A percentile compares a stretch with the other conserved stretches of the same genome.
These are phyloP conservation scores for Pseudococcus longispinus DNA, from an alignment of 2,888 invertebrate genomes.

Conservation along the genomic window DNA sequence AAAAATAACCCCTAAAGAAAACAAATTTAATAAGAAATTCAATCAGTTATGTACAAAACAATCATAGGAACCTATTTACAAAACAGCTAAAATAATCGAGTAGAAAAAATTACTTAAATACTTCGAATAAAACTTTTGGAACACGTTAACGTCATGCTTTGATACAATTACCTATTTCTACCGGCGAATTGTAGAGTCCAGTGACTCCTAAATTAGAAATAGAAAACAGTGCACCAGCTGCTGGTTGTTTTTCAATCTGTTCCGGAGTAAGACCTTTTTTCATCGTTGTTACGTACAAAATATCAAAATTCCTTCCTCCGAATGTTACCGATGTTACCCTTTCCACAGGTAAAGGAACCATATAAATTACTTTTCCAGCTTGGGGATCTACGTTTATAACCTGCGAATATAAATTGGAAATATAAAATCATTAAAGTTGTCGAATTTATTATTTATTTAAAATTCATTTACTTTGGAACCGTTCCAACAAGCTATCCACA, in stretches of 20 bases:
- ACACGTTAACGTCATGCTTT: not conserved
- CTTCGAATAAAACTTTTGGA: not conserved
- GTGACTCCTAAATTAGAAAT: conserved; percentile 64
- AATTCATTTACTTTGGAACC: conserved; percentile 59
- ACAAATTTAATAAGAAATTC: not conserved
- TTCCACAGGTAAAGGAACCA: conserved; percentile 69
- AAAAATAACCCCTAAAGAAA: not conserved
- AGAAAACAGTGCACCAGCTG: conserved; percentile 66
- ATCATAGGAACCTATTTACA: not conserved
- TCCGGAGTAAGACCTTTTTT: conserved; percentile 64
- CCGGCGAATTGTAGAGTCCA: conserved; percentile 60
- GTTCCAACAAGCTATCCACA: conserved; percentile 62
- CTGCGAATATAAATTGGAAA: conserved; percentile 62
- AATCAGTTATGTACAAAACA: not conserved
- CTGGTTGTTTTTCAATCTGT: conserved; percentile 64
- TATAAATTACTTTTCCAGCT: conserved; percentile 67
- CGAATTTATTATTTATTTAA: not conserved
- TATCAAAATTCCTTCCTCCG: conserved; percentile 72
- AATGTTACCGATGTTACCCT: conserved; percentile 75
- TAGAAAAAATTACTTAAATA: not conserved
- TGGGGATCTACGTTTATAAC: conserved; percentile 70
- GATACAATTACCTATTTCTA: not conserved
- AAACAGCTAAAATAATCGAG: not conserved
- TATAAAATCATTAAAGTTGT: not conserved
- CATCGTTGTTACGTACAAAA: conserved; percentile 73